Percentiles rank a stretch among this genome's conserved stretches.
phyloP scores from a whole-genome alignment of 2,888 invertebrate species.

The Rhimphoctona megacephalus region DNA sequence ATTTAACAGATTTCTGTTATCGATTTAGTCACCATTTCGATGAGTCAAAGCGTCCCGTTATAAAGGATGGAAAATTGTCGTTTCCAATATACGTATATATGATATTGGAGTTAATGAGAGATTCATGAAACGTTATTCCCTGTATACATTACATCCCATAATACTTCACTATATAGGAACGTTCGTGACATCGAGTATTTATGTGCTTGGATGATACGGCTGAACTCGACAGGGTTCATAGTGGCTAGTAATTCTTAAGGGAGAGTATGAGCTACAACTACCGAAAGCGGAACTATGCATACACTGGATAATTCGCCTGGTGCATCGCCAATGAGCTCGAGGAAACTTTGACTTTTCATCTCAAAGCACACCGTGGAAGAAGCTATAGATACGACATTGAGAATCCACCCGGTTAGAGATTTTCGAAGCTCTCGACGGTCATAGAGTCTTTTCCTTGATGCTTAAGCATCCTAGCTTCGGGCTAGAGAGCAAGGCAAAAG shows the following conservation, averaged over 20 bases:
- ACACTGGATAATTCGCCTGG: constrained; percentile 24
- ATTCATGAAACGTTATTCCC: background rate
- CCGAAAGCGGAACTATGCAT: background rate
- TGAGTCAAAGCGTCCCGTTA: too few relatives aligned
- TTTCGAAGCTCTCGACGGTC: constrained; percentile 25
- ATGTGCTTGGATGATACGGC: constrained; percentile 5
- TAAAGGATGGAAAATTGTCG: too few relatives aligned
- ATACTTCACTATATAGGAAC: background rate
- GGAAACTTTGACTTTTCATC: constrained; percentile 63
- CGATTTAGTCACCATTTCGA: too few relatives aligned
- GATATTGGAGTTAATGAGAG: constrained; percentile 30
- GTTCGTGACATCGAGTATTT: constrained; percentile 32
- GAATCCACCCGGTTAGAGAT: constrained; percentile 20
- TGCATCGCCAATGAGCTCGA: constrained; percentile 55
- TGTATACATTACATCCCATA: background rate
- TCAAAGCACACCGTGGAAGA: constrained; percentile 34
- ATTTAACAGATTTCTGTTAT: too few relatives aligned
- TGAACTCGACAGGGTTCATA: background rate
- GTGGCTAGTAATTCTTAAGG: constrained; percentile 4
- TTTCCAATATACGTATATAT: background rate
- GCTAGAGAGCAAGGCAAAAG: constrained; percentile 40
- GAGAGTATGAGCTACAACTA: background rate
- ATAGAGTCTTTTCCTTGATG: constrained; percentile 37
- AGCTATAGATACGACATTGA: constrained; percentile 8
- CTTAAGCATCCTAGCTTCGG: constrained; percentile 41